Evolutionary conservation across 2,888 invertebrate genomes (phyloP).

Genomic region (Drosophila bunnanda): DNA sequence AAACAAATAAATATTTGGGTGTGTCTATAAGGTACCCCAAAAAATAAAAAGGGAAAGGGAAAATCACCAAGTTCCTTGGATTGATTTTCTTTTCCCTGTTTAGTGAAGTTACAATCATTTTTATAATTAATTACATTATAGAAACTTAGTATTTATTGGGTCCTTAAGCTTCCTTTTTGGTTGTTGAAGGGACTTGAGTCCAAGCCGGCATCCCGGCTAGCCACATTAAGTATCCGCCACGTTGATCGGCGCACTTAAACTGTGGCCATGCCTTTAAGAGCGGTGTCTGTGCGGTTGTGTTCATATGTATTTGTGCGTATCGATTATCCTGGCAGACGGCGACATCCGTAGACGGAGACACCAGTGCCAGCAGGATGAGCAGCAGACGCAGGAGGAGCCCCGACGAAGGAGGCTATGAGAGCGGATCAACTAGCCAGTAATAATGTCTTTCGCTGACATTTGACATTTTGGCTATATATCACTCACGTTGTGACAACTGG

Average conservation of each 20-base stretch:
- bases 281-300: background rate
- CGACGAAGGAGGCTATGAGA: conserved; percentile 12
- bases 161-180: background rate
- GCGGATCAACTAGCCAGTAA: conserved; percentile 75
- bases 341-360: conserved; percentile 61
- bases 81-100: background rate
- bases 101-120: too few species aligned
- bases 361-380: conserved; percentile 17
- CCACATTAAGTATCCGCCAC: conserved; percentile 15
- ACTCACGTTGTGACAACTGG: conserved; percentile 80
- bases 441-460: conserved; percentile 81
- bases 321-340: conserved; percentile 73
- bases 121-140: too few species aligned
- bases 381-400: background rate
- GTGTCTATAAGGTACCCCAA: background rate
- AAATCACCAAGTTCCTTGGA: background rate
- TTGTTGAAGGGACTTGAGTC: background rate
- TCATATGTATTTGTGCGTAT: conserved; percentile 57
- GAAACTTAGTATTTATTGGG: too few species aligned
- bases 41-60: background rate
- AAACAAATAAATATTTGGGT: background rate
- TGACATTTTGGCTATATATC: conserved; percentile 82
- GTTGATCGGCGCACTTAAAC: conserved; percentile 20
- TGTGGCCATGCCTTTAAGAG: conserved; percentile 6
- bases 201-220: background rate